Evolutionary conservation across 2,113 vertebrate species (phyloP), one percentile per base, ranked within the genome.

Genomic region (Ia io): DNA sequence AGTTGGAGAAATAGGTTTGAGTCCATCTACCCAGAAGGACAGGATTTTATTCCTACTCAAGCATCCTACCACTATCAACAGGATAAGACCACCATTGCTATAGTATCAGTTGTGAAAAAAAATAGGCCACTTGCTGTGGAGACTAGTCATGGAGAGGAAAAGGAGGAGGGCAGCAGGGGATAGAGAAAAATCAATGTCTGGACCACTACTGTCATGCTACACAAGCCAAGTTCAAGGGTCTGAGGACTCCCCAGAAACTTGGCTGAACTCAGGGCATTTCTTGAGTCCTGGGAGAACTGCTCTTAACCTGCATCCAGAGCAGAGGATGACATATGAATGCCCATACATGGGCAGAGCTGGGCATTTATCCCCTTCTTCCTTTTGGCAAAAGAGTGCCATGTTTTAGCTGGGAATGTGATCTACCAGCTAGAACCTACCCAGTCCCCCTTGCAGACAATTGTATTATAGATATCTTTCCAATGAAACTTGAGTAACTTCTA

Each of bases 1-100:
- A 51, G 23, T 91, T 53, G 49, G 49, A 96, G 18, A 35, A 93
- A 77, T 49, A 71, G 23, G 25, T 93, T 91, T 95, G 86, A 84
- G 82, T 78, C 91, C 42, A 95, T 40, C 23, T 71, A 86, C 25
- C 13, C 37, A 87, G 9, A 96, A 94, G 22, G 92, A 61, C 9
- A 90, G 65, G 76, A 89, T 77, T 94, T 78, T 59, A 79, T 63
- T 86, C 63, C 49, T 74, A 51, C n/a, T 80, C 42, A 79, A 91
- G 37, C 13, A 47, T 9, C 16, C 88, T 90, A 56, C 73, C n/a
- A 35, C n/a, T 85, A 59, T 53, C 67, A 78, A 6, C 32, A 69
- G 13, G 30, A n/a, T 77, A 35, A 85, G 47, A 79, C 47, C 32
- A 56, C 7, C 49, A 16, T 44, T 84, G 22, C 49, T 87, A 18